Conservation (phyloP, 1,140 invertebrate genomes). For the Zophobas atratus region DNA sequence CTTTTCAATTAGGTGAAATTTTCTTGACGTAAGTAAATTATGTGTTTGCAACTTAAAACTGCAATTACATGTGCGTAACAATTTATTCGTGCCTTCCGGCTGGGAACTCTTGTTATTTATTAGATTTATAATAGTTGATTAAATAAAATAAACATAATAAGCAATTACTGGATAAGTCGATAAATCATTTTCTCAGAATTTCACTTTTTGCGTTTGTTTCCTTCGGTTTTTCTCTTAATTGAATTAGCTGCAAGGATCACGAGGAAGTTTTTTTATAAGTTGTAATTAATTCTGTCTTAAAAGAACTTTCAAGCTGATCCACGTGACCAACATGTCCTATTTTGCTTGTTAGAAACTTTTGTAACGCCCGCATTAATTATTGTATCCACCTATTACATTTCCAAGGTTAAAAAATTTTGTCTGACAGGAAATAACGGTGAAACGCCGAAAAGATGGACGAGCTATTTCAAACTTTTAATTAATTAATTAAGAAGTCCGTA, state of each 20-base stretch:
- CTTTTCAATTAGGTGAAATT: no score
- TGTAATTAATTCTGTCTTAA: no score
- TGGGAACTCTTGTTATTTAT: not conserved
- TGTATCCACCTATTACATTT: constrained; percentile 7
- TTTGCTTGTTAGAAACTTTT: not conserved
- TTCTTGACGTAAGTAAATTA: no score
- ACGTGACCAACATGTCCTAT: constrained; percentile 1
- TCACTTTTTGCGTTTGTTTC: not conserved
- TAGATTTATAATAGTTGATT: not conserved
- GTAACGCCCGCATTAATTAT: constrained; percentile 21
- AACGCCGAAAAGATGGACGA: constrained; percentile 19
- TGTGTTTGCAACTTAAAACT: not conserved
- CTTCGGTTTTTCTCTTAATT: not conserved
- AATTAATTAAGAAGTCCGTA: constrained; percentile 28
- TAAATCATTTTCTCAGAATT: constrained; percentile 1
- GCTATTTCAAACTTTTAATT: constrained; percentile 35
- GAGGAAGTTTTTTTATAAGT: no score
- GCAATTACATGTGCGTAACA: not conserved
- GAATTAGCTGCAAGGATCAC: not conserved
- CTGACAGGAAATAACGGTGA: constrained; percentile 39
- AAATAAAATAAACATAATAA: not conserved
- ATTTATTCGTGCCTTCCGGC: constrained; percentile 8
- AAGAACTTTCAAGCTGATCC: not conserved
- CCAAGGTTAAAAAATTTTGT: constrained; percentile 21
- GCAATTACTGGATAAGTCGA: not conserved